Evolutionary conservation across 2,797 vertebrate genomes (phyloP).

Genomic region (Sebastes vulpes): DNA sequence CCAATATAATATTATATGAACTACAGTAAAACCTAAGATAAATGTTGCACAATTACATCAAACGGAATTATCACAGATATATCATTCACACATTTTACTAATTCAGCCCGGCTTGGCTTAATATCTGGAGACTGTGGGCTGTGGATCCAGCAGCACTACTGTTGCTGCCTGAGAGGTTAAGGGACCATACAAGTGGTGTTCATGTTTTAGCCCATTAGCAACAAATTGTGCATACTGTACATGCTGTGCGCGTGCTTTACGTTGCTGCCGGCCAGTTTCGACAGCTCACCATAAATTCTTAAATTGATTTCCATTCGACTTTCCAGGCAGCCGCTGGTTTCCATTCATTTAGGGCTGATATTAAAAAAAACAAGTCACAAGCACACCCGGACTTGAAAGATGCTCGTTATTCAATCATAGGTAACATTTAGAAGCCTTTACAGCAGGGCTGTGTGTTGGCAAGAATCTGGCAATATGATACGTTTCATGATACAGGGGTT

Average conservation of each 20-base stretch:
- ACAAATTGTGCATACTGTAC: conserved; percentile 44
- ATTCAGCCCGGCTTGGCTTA: not conserved
- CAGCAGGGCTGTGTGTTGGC: no score
- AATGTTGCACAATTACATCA: not conserved
- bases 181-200: conserved; percentile 14
- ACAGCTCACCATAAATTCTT: conserved; percentile 39
- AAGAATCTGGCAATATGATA: not conserved
- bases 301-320: conserved; percentile 38
- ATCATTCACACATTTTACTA: not conserved
- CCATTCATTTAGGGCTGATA: conserved; percentile 18
- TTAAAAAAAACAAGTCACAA: conserved; percentile 5
- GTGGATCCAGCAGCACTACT: not conserved
- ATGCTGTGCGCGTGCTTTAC: conserved; percentile 26
- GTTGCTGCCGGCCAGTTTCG: conserved; percentile 35
- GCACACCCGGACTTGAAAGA: not conserved
- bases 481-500: not conserved
- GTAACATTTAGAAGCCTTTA: not conserved
- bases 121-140: not conserved
- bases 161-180: not conserved
- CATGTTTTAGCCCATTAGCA: conserved; percentile 39
- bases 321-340: conserved; percentile 21
- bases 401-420: not conserved
- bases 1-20: not conserved
- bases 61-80: not conserved
- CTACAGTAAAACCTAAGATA: not conserved